Percentiles rank a stretch among this genome's conserved stretches.
Conservation (phyloP, 2,888 invertebrate genomes). For the Zygaena filipendulae region DNA sequence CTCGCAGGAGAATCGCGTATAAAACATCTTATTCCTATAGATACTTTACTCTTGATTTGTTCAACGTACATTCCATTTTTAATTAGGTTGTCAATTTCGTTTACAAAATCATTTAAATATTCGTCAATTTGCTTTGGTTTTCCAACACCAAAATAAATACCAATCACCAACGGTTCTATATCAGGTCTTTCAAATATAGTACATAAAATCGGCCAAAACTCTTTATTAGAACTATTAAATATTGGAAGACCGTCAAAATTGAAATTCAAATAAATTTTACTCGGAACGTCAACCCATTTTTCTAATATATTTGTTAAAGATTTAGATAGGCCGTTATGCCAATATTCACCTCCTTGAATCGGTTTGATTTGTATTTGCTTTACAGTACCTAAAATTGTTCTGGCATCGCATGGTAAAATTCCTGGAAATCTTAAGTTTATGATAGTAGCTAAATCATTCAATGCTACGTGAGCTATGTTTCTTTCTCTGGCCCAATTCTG, state of each 20-base stretch:
- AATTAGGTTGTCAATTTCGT: slow-evolving; percentile 6
- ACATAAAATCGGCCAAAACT: slow-evolving; percentile 13
- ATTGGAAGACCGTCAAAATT: slow-evolving; percentile 12
- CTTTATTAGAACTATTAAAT: slow-evolving; percentile 12
- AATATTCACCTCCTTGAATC: slow-evolving; percentile 13
- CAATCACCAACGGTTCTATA: slow-evolving; percentile 6
- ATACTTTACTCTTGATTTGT: slow-evolving; percentile 6
- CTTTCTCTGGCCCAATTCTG: slow-evolving; percentile 3
- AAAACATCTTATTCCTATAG: slow-evolving; percentile 5
- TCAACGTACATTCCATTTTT: slow-evolving; percentile 4
- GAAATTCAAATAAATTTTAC: slow-evolving; percentile 10
- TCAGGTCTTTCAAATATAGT: slow-evolving; percentile 10
- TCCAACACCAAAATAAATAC: slow-evolving; percentile 7
- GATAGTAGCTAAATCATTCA: slow-evolving; percentile 2
- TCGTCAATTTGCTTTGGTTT: slow-evolving; percentile 7
- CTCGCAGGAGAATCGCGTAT: slow-evolving; percentile 13
- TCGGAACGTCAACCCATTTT: too few species aligned
- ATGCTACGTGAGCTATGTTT: slow-evolving; percentile 5
- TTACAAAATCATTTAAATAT: slow-evolving; percentile 6
- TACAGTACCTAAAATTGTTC: too few species aligned
- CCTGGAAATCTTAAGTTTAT: slow-evolving; percentile 1
- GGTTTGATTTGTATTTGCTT: too few species aligned
- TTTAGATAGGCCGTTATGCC: slow-evolving; percentile 10
- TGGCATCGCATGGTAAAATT: slow-evolving; percentile 3
- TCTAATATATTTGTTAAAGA: slow-evolving; percentile 8